These are phyloP conservation scores for Passer montanus DNA, from an alignment of 2,113 vertebrate species.

Conservation along the genomic window DNA sequence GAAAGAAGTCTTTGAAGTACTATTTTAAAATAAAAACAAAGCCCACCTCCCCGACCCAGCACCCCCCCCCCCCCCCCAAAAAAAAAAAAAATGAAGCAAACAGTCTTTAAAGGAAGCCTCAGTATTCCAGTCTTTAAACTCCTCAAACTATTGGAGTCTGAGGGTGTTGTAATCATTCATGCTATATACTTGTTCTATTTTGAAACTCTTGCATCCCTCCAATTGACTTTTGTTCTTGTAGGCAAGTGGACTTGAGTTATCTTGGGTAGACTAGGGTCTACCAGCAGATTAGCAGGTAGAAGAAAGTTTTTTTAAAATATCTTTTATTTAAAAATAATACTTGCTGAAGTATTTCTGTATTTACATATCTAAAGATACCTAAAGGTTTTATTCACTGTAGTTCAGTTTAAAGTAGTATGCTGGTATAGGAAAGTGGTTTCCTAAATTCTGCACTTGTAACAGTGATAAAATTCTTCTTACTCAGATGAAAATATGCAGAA, in stretches of 20 bases:
- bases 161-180: rapidly evolving
- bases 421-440: not conserved
- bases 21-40: not conserved
- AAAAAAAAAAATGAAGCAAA: not conserved
- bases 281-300: not conserved
- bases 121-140: not conserved
- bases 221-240: not conserved
- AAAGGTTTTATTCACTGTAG: not conserved
- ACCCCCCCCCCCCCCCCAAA: too few relatives aligned
- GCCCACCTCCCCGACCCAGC: rapidly evolving
- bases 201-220: not conserved
- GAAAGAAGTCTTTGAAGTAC: not conserved
- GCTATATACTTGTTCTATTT: not conserved
- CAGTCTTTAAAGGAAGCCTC: not conserved
- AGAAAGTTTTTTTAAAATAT: not conserved
- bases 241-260: not conserved
- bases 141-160: not conserved
- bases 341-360: not conserved
- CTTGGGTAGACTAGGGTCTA: not conserved
- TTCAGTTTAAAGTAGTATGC: not conserved
- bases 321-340: not conserved
- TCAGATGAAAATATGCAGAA: not conserved
- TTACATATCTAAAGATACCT: not conserved
- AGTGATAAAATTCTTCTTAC: not conserved
- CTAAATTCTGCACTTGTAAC: not conserved